Evolutionary conservation across 2,888 invertebrate species (phyloP).

Genomic region (Siphonodentalium dalli): DNA sequence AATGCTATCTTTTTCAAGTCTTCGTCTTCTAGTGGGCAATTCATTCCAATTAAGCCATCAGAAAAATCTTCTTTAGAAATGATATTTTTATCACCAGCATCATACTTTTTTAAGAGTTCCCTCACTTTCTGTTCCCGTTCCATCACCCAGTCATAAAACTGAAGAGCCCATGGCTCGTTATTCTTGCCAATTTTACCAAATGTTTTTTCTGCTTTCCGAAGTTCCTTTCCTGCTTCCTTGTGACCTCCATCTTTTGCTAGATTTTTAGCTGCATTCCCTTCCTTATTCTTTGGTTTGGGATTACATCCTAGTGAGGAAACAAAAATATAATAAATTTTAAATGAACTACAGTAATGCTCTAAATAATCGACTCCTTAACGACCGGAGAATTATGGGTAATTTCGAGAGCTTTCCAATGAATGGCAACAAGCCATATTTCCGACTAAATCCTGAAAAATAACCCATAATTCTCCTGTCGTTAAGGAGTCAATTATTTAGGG

Average conservation of each 20-base stretch:
- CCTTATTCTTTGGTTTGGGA: constrained; percentile 65
- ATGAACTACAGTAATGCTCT: no score
- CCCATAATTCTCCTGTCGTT: no score
- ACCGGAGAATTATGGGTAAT: no score
- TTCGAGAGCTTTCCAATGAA: no score
- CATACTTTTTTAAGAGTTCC: constrained; percentile 55
- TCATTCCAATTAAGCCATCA: constrained; percentile 49
- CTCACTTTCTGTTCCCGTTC: constrained; percentile 45
- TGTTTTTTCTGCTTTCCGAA: constrained; percentile 62
- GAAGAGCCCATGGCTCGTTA: constrained; percentile 60
- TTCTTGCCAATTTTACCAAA: constrained; percentile 62
- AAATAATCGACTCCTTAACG: no score
- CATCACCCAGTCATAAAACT: constrained; percentile 60
- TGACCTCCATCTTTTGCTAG: constrained; percentile 63
- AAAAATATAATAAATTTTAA: not conserved
- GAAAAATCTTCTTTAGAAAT: constrained; percentile 54
- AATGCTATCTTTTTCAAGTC: constrained; percentile 50
- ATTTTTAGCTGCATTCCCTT: constrained; percentile 56
- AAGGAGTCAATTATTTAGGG: no score
- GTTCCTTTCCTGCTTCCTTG: constrained; percentile 63
- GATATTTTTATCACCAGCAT: constrained; percentile 53
- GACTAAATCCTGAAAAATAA: no score
- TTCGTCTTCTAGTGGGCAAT: constrained; percentile 56
- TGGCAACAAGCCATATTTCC: no score
- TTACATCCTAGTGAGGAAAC: constrained; percentile 59